These are phyloP conservation scores for Drosophila pullipes DNA, from an alignment of 2,888 invertebrate species.

Conservation along the genomic window DNA sequence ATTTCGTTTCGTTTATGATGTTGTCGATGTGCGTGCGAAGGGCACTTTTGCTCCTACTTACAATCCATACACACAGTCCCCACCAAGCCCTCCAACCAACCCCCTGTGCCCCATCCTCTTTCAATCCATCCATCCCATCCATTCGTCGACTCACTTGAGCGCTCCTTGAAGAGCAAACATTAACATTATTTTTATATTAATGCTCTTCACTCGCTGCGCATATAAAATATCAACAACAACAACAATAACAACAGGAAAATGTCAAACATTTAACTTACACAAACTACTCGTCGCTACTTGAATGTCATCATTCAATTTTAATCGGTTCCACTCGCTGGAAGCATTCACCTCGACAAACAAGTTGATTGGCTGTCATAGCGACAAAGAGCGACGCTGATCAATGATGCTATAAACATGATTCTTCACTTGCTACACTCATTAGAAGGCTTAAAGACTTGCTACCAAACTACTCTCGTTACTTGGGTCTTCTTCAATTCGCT, in stretches of 20 bases:
- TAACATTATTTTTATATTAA: slow-evolving; percentile 81
- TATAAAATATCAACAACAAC: slow-evolving; percentile 29
- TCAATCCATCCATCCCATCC: slow-evolving; percentile 1
- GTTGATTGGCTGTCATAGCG: slow-evolving; percentile 9
- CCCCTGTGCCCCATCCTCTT: neutral
- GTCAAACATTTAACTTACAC: slow-evolving; percentile 20
- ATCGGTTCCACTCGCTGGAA: slow-evolving; percentile 35
- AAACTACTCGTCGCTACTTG: slow-evolving; percentile 30
- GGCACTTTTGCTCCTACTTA: slow-evolving; percentile 41
- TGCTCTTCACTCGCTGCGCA: slow-evolving; percentile 54
- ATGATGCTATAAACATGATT: neutral
- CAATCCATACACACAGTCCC: slow-evolving; percentile 2
- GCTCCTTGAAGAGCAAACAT: slow-evolving; percentile 61
- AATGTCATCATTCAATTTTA: slow-evolving; percentile 62
- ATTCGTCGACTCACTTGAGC: slow-evolving; percentile 34
- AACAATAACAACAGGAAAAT: slow-evolving; percentile 16
- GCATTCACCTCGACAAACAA: slow-evolving; percentile 10
- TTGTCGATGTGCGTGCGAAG: slow-evolving; percentile 61
- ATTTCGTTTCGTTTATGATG: slow-evolving; percentile 68
- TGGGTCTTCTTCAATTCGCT: neutral
- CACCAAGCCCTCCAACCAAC: neutral
- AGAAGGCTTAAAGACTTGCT: neutral
- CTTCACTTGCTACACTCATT: neutral
- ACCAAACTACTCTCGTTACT: neutral
- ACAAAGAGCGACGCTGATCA: slow-evolving; percentile 3